Evolutionary conservation across 1,140 invertebrate genomes (phyloP).

Genomic region (Piezodorus guildinii): DNA sequence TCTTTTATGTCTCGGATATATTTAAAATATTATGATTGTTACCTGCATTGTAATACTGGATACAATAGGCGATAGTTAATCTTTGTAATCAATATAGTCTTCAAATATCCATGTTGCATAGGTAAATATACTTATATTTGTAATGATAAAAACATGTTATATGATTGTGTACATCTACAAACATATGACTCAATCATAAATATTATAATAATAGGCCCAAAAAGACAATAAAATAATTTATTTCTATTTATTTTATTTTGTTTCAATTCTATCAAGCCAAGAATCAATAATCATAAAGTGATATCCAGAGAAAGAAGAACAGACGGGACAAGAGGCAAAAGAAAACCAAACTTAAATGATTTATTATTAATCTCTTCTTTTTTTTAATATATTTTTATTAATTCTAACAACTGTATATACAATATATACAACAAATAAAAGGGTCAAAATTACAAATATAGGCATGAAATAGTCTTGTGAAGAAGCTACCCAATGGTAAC

Average conservation of each 20-base stretch:
- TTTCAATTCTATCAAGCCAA: too few relatives aligned
- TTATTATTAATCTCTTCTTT: too few relatives aligned
- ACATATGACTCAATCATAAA: slow-evolving; percentile 16
- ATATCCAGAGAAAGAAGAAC: too few relatives aligned
- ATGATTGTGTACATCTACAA: slow-evolving; percentile 1
- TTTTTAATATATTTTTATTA: too few relatives aligned
- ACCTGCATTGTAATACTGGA: not conserved
- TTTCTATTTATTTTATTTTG: slow-evolving; percentile 19
- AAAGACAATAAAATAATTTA: slow-evolving; percentile 27
- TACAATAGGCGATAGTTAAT: slow-evolving; percentile 5
- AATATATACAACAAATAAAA: too few relatives aligned
- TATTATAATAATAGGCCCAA: slow-evolving; percentile 24
- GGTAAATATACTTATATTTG: slow-evolving; percentile 1
- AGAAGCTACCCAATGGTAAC: too few relatives aligned
- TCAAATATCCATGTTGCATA: slow-evolving; percentile 8
- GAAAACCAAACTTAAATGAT: too few relatives aligned
- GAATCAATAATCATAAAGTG: too few relatives aligned
- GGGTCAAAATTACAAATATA: too few relatives aligned
- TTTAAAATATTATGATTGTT: not conserved
- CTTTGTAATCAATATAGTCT: slow-evolving; percentile 16
- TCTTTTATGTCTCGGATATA: not conserved
- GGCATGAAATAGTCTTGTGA: too few relatives aligned
- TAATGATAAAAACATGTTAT: slow-evolving; percentile 9
- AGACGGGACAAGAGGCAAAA: too few relatives aligned
- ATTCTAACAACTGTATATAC: too few relatives aligned